phyloP scores from a whole-genome alignment of 2,888 invertebrate species.

The Eristalis tenax region DNA sequence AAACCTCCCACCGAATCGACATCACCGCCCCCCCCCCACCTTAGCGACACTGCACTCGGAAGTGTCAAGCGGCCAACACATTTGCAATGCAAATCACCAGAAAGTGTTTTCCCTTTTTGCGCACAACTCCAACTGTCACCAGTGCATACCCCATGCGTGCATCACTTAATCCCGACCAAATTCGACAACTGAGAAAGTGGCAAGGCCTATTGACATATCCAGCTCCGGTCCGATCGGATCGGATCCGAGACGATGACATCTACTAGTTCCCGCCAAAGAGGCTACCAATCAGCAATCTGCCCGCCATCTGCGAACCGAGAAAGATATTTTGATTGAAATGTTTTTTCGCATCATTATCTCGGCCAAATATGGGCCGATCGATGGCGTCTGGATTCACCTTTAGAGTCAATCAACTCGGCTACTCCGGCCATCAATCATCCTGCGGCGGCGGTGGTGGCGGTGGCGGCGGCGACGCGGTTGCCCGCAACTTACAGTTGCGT shows the following conservation, averaged over 20 bases:
- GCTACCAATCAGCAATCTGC: slow-evolving; percentile 45
- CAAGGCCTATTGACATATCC: slow-evolving; percentile 60
- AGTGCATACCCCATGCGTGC: slow-evolving; percentile 15
- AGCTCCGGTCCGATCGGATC: slow-evolving; percentile 5
- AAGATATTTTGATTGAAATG: slow-evolving; percentile 71
- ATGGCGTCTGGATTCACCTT: slow-evolving; percentile 72
- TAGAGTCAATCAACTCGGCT: slow-evolving; percentile 70
- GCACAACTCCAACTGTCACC: background rate
- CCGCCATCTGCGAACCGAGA: slow-evolving; percentile 42
- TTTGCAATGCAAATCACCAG: background rate
- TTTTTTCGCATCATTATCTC: slow-evolving; percentile 71
- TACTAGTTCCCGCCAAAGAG: slow-evolving; percentile 50
- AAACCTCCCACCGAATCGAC: background rate
- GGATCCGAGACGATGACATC: background rate
- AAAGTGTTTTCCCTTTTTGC: slow-evolving; percentile 43
- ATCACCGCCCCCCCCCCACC: background rate
- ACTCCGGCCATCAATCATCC: slow-evolving; percentile 63
- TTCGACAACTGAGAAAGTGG: slow-evolving; percentile 58
- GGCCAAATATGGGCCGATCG: slow-evolving; percentile 69
- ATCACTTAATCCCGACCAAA: slow-evolving; percentile 54
- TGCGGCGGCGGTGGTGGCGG: slow-evolving; percentile 18
- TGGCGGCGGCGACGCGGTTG: slow-evolving; percentile 3
- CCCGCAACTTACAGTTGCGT: slow-evolving; percentile 17
- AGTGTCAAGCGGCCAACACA: background rate
- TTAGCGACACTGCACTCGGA: background rate